phyloP scores from a whole-genome alignment of 1,140 invertebrate genomes.

The Hyposmocoma kahamanoa region DNA sequence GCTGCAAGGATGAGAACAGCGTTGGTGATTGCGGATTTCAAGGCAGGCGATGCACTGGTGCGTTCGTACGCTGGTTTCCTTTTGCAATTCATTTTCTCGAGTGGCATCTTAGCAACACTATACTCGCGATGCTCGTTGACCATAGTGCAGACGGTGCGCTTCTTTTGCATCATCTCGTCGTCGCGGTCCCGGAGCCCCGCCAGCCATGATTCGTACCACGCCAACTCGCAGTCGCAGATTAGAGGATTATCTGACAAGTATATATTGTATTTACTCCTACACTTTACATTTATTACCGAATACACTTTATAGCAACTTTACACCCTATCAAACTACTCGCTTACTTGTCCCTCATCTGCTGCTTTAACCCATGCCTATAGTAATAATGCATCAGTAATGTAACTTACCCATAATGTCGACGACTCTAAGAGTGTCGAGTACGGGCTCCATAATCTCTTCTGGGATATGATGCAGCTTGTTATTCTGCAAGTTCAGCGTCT shows the following conservation, averaged over 20 bases:
- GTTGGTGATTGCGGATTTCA: slow-evolving; percentile 24
- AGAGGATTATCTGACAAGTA: slow-evolving; percentile 94
- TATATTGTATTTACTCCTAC: no score
- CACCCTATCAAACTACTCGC: no score
- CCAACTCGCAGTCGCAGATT: slow-evolving; percentile 89
- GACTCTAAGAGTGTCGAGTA: slow-evolving; percentile 87
- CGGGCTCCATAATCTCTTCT: slow-evolving; percentile 91
- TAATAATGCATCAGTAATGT: no score
- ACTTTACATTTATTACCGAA: no score
- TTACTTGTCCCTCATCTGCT: no score
- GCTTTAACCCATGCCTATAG: no score
- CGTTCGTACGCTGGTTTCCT: slow-evolving; percentile 73
- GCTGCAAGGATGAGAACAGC: slow-evolving; percentile 27
- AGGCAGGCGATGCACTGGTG: slow-evolving; percentile 29
- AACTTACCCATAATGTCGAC: slow-evolving; percentile 90
- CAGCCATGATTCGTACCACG: slow-evolving; percentile 90
- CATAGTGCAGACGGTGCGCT: slow-evolving; percentile 86
- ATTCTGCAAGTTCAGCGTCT: slow-evolving; percentile 90
- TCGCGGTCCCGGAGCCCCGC: slow-evolving; percentile 83
- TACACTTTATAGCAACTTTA: no score
- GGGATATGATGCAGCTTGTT: slow-evolving; percentile 88
- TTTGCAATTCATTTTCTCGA: slow-evolving; percentile 86
- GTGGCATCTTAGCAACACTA: slow-evolving; percentile 84
- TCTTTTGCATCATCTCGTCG: slow-evolving; percentile 90
- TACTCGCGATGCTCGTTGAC: slow-evolving; percentile 84